Conservation (phyloP, 2,888 invertebrate species). For the Miltochrista miniata region DNA sequence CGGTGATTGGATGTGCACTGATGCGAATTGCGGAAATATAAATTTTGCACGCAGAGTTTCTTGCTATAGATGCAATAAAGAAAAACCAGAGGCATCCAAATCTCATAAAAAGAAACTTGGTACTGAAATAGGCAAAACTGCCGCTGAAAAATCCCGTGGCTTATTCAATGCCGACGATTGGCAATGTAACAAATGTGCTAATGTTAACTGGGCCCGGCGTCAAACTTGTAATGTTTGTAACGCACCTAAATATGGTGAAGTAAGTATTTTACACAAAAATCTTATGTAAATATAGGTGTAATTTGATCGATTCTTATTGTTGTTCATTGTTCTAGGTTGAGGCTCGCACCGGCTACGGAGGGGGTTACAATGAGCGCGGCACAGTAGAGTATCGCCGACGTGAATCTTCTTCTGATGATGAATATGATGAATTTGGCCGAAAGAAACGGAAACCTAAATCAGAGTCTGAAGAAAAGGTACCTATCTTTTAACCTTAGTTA, state of each 20-base stretch:
- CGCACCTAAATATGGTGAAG: slow-evolving; percentile 98
- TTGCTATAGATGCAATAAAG: slow-evolving; percentile 97
- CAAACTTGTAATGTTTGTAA: slow-evolving; percentile 99
- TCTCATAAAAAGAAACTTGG: slow-evolving; percentile 91
- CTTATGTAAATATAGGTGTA: neutral
- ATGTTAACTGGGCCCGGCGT: slow-evolving; percentile 99
- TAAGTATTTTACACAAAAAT: slow-evolving; percentile 74
- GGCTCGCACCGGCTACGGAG: slow-evolving; percentile 91
- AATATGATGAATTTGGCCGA: slow-evolving; percentile 96
- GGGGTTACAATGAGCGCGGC: slow-evolving; percentile 97
- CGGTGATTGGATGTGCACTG: slow-evolving; percentile 87
- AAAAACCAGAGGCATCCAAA: slow-evolving; percentile 69
- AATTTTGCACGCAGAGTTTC: slow-evolving; percentile 96
- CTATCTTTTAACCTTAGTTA: too few relatives aligned
- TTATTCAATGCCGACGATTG: slow-evolving; percentile 98
- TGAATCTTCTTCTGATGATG: slow-evolving; percentile 94
- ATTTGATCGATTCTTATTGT: neutral
- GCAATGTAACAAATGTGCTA: slow-evolving; percentile 99
- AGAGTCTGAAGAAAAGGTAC: slow-evolving; percentile 46
- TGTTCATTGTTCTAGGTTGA: slow-evolving; percentile 76
- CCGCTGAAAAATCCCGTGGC: slow-evolving; percentile 99
- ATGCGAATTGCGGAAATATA: slow-evolving; percentile 93
- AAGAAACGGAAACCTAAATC: slow-evolving; percentile 83
- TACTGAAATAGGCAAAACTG: slow-evolving; percentile 98
- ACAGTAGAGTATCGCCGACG: slow-evolving; percentile 97